Percentiles rank a stretch among this genome's conserved stretches.
These are phyloP conservation scores for Sminthurides bifidus DNA, from an alignment of 1,140 invertebrate genomes.

Conservation along the genomic window DNA sequence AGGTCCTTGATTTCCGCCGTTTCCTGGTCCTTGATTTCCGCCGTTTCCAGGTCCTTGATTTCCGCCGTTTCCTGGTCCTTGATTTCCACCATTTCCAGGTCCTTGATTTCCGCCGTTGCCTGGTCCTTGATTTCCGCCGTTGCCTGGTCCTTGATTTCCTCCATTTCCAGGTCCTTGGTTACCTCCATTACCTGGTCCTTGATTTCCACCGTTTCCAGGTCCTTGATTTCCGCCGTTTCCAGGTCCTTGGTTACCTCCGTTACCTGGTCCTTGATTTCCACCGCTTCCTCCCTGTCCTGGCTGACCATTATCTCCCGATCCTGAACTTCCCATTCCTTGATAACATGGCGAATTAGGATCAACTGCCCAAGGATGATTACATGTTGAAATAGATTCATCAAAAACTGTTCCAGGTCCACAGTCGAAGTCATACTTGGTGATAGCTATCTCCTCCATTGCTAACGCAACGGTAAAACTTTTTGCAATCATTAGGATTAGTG, in stretches of 20 bases:
- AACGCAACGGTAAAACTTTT: constrained; percentile 65
- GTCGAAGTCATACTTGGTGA: constrained; percentile 42
- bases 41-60: neutral
- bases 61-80: neutral
- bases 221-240: neutral
- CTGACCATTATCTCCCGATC: neutral
- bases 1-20: neutral
- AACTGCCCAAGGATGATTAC: constrained; percentile 10
- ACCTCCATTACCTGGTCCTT: neutral
- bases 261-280: neutral
- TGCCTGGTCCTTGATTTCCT: neutral
- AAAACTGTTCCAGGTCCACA: constrained; percentile 35
- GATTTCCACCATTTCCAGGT: neutral
- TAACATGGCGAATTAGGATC: constrained; percentile 11
- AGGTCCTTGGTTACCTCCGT: neutral
- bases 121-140: neutral
- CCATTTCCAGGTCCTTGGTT: constrained; percentile 5
- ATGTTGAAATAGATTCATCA: constrained; percentile 13
- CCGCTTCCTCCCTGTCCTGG: neutral
- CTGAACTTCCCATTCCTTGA: neutral
- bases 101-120: neutral
- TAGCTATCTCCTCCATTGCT: constrained; percentile 46
- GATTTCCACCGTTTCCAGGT: neutral
- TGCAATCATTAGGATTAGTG: constrained; percentile 47
- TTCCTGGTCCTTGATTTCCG: neutral